These are phyloP conservation scores for Diploptera punctata DNA, from an alignment of 2,888 invertebrate genomes.

Conservation along the genomic window DNA sequence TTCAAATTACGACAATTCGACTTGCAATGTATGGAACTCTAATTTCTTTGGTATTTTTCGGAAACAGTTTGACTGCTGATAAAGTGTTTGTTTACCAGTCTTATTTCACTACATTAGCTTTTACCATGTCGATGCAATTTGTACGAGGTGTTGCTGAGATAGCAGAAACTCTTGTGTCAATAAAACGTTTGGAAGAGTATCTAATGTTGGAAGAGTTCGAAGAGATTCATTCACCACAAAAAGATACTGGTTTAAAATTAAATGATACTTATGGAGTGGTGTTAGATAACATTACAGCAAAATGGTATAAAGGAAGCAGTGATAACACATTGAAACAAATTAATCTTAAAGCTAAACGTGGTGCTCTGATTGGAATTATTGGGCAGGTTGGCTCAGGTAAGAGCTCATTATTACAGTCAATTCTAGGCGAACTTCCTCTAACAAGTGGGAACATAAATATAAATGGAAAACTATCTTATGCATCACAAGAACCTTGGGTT, in stretches of 20 bases:
- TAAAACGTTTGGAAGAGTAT: conserved; percentile 58
- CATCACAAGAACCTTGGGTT: conserved; percentile 87
- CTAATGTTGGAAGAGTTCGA: conserved; percentile 20
- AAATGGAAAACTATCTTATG: conserved; percentile 72
- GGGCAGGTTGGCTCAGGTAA: conserved; percentile 51
- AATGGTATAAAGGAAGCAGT: conserved; percentile 48
- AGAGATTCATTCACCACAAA: not conserved
- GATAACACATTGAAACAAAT: conserved; percentile 61
- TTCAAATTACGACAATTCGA: conserved; percentile 56
- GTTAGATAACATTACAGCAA: conserved; percentile 30
- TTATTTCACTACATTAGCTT: conserved; percentile 61
- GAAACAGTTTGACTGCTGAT: conserved; percentile 51
- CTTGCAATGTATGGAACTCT: conserved; percentile 45
- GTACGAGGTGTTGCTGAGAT: conserved; percentile 66
- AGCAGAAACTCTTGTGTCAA: conserved; percentile 69
- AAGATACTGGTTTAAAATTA: too few species aligned
- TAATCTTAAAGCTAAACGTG: conserved; percentile 48
- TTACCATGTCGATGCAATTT: conserved; percentile 65
- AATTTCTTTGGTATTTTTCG: conserved; percentile 43
- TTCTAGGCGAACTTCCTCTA: conserved; percentile 77
- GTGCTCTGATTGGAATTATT: conserved; percentile 45
- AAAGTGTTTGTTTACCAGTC: conserved; percentile 61
- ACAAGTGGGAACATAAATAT: conserved; percentile 66
- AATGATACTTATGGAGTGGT: conserved; percentile 53
- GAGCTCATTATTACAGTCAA: conserved; percentile 72